Percentiles rank a stretch among this genome's conserved stretches.
These are phyloP conservation scores for Cottus gobio DNA, from an alignment of 2,113 vertebrate genomes.

Conservation along the genomic window DNA sequence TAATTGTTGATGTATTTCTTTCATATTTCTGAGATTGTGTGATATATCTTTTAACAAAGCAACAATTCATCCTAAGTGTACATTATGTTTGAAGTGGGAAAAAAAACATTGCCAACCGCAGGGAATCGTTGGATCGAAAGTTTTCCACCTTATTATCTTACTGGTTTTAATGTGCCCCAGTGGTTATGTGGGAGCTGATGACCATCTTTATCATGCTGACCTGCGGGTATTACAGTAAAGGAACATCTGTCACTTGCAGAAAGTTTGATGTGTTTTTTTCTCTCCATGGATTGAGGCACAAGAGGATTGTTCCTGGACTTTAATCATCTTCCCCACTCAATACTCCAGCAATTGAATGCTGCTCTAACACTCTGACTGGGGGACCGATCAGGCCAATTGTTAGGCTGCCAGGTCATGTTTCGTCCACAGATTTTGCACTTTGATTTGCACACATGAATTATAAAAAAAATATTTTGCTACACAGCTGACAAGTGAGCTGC, in stretches of 20 bases:
- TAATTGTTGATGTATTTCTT: neutral
- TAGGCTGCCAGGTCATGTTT: neutral
- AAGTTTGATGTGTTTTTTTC: neutral
- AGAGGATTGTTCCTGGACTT: neutral
- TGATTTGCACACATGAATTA: neutral
- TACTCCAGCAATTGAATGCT: neutral
- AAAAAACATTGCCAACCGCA: neutral
- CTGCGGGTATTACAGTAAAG: slow-evolving; percentile 9
- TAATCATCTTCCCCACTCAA: neutral
- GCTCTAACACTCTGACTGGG: neutral
- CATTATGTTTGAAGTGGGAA: neutral
- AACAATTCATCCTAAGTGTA: neutral
- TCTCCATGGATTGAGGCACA: neutral
- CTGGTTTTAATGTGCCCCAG: neutral
- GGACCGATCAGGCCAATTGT: neutral
- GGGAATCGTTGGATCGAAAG: neutral
- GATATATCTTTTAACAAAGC: neutral
- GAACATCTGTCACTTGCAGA: slow-evolving; percentile 34
- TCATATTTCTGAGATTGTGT: neutral
- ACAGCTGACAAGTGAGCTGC: neutral
- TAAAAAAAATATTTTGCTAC: neutral
- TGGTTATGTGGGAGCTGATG: slow-evolving; percentile 5
- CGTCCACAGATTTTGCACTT: neutral
- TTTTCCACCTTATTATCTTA: neutral
- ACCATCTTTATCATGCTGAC: slow-evolving; percentile 11